Evolutionary conservation across 2,797 vertebrate genomes (phyloP), one percentile per base, ranked within the genome.

Genomic region (Darevskia mixta): DNA sequence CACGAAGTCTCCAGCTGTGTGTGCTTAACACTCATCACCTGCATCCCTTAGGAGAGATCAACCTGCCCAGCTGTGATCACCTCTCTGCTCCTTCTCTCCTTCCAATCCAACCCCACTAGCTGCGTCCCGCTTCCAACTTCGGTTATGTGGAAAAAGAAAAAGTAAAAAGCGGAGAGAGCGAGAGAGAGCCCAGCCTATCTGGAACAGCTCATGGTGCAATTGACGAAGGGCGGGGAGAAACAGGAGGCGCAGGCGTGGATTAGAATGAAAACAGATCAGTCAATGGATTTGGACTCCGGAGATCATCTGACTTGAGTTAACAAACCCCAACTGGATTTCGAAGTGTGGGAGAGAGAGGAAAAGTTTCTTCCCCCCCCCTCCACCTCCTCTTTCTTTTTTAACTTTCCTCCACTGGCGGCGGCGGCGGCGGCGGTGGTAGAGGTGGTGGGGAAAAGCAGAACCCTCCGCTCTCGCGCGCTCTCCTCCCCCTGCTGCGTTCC

Each of bases 261-360:
- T 91, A 96, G 97, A 97, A 96, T 97, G 96, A 97, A 98, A 98
- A 97, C 97, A 97, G 97, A 97, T 96, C 97, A 97, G 96, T 91
- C 94, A 90, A 93, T 85, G 96, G 94, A 95, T 96, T 96, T 95
- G 92, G 89, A 86, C 95, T 92, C 92, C 91, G n/a, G 72, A 84
- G 94, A 93, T 94, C 95, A 94, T 96, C 95, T 95, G 96, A 96
- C 93, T 96, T 86, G 93, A 95, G 94, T 95, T 93, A 94, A 87
- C 85, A 87, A 88, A 81, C 85, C 90, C 75, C 84, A 67, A 78
- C 76, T 69, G 67, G 67, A 29, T 86, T 79, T 82, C 64, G 45
- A 77, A 83, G 83, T 80, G 82, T 71, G 85, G 78, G 85, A 32
- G 83, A 88, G 35, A 58, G 35, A 27, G 45, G 83, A 82, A 88